These are phyloP conservation scores for Oreochromis spilurus DNA, from an alignment of 2,113 vertebrate species.

Conservation along the genomic window DNA sequence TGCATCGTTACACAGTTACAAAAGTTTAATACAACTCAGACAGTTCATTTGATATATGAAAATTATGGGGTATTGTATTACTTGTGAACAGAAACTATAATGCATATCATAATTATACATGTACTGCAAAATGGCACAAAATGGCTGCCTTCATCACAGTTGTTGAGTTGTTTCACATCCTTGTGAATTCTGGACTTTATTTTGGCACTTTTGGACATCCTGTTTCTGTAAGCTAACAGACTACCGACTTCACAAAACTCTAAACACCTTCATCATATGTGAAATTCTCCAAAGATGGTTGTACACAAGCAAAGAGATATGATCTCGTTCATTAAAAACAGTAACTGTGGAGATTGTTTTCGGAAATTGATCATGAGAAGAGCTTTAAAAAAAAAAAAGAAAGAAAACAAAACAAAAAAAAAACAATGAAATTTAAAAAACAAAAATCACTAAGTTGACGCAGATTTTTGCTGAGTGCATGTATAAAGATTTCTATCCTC, in stretches of 20 bases:
- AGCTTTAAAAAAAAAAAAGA: neutral
- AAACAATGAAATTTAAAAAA: too few relatives aligned
- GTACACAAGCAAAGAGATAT: conserved; percentile 14
- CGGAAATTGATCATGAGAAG: neutral
- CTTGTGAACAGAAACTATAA: conserved; percentile 35
- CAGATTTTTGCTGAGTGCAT: neutral
- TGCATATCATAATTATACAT: conserved; percentile 41
- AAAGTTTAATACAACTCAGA: conserved; percentile 43
- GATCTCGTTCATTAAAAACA: conserved; percentile 15
- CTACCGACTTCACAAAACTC: conserved; percentile 1
- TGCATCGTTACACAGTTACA: conserved; percentile 54
- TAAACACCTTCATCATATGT: neutral
- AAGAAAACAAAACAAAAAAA: accelerated
- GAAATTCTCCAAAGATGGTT: neutral
- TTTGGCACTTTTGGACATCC: conserved; percentile 58
- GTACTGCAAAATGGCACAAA: conserved; percentile 61
- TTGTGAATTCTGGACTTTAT: neutral
- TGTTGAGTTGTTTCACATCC: neutral
- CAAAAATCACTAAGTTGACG: neutral
- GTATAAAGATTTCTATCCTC: conserved; percentile 6
- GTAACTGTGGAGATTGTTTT: conserved; percentile 16
- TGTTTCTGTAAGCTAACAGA: neutral
- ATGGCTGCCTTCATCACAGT: conserved; percentile 47
- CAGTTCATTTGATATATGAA: conserved; percentile 35
- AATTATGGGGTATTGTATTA: conserved; percentile 10